Evolutionary conservation across 2,113 vertebrate genomes (phyloP), one percentile per base, ranked within the genome.

Genomic region (Scopus umbretta): DNA sequence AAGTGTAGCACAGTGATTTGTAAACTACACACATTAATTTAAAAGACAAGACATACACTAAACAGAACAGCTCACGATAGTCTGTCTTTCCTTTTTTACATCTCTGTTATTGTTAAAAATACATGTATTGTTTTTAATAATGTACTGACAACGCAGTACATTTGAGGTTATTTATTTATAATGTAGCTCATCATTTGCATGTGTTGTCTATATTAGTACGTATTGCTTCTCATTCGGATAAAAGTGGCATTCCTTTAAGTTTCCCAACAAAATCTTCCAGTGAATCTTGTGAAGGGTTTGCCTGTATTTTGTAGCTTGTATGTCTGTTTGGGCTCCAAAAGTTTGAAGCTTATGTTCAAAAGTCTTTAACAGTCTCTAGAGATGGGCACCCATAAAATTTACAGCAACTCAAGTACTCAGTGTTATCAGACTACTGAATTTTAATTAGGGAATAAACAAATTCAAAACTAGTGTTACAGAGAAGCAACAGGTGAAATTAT

Each of bases 151-250:
- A 88, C n/a, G n/a, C n/a, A n/a, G n/a, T n/a, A n/a, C n/a, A 97
- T 97, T 92, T 93, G 85, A 93, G 81, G 89, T 95, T 96, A 75
- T 95, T 97, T 96, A 91, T 96, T 97, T 97, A 84, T 62, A 80
- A 83, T 53, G 82, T 90, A 95, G 74, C 71, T 98, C 90, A 94
- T 95, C 68, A 96, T 96, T 95, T 95, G 50, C 88, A 29, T 50
- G 40, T 88, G 45, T 68, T 97, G 89, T 91, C 95, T 92, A 7
- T 74, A 79, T 86, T 36, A 79, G 16, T 67, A 75, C 89, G 22
- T 29, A 68, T 83, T 76, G 43, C n/a, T 92, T 85, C 83, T 94
- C 58, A 45, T 42, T 42, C 0, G 0, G 68, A 61, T 62, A 52
- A 61, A 74, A 87, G 47, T 42, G 36, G 5, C 26, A 56, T 82